Conservation (phyloP, 2,797 vertebrate genomes). For the Enteromius argenteus region DNA sequence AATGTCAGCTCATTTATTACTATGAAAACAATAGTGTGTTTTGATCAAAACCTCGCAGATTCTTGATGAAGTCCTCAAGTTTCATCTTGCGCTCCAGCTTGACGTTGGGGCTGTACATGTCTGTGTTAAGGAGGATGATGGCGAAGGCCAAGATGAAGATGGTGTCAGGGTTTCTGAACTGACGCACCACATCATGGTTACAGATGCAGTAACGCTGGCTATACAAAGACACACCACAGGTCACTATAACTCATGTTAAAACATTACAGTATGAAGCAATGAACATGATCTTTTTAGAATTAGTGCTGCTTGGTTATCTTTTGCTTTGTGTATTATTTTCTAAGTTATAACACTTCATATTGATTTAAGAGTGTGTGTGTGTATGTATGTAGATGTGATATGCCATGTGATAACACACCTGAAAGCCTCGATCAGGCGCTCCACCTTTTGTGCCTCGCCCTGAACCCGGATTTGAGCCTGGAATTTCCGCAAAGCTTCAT, state of each 20-base stretch:
- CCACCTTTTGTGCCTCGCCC: constrained; percentile 97
- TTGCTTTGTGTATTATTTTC: background rate
- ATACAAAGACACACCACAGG: constrained; percentile 36
- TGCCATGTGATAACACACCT: constrained; percentile 82
- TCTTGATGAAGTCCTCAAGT: constrained; percentile 97
- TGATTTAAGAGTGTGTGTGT: background rate
- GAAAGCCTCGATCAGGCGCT: constrained; percentile 95
- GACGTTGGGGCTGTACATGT: constrained; percentile 99
- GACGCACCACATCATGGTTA: constrained; percentile 94
- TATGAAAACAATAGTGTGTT: background rate
- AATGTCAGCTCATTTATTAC: background rate
- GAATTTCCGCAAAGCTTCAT: constrained; percentile 97
- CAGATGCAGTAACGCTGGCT: constrained; percentile 98
- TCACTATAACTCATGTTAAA: background rate
- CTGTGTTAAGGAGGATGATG: constrained; percentile 98
- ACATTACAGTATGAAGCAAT: background rate
- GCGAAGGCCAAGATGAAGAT: constrained; percentile 99
- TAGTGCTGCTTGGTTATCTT: background rate
- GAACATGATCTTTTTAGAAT: background rate
- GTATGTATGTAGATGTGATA: background rate
- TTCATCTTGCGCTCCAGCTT: constrained; percentile 99
- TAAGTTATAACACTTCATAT: background rate
- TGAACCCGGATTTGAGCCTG: constrained; percentile 98
- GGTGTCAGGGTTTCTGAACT: constrained; percentile 97
- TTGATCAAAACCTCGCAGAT: constrained; percentile 87